Base-by-base conservation (phyloP, 2,797 vertebrate species). In the Anas bahamensis region DNA sequence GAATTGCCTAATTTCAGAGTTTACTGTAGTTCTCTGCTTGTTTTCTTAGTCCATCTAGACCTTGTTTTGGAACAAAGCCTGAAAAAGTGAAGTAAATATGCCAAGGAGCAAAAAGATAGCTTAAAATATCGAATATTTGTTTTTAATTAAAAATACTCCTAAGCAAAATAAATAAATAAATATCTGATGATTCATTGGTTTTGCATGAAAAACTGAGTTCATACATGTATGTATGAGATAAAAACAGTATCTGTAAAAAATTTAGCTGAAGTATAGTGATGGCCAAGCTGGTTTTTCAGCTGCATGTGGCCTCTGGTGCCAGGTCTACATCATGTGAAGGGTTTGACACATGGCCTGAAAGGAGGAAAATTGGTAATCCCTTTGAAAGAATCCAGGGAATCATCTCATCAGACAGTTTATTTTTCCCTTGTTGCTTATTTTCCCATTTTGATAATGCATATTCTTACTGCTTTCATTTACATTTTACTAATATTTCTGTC, bases 291-390 rank as follows among this genome's bases (percentile, higher is more conserved):
- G 7, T 53, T 85, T 21, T 69, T 39, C 19, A 73, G 13, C n/a
- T 70, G 12, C 12, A 15, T 16, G 14, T 44, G 31, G 11, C 46
- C 44, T 76, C 15, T 0, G 0, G 16, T 60, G 21, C 15, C 28
- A 75, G 17, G 2, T 48, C 64, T 82, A 10, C 26, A 12, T n/a
- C n/a, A 37, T 42, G 12, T 9, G 6, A 52, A 71, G 16, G 2
- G 3, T 70, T 86, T 70, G 52, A 76, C 9, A 12, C 10, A 10
- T 44, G 37, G 37, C 41, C 42, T 72, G 42, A 77, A 66, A 83
- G 52, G 7, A 74, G 28, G 41, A 86, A 59, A 28, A 63, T 18
- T 48, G 29, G 19, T 75, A 39, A 71, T 44, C 4, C 71, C 13
- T 68, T 63, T 70, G n/a, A 37, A 23, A 73, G 8, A 75, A 75